These are phyloP conservation scores for Cenopis cana DNA, from an alignment of 2,888 invertebrate species.

Conservation along the genomic window DNA sequence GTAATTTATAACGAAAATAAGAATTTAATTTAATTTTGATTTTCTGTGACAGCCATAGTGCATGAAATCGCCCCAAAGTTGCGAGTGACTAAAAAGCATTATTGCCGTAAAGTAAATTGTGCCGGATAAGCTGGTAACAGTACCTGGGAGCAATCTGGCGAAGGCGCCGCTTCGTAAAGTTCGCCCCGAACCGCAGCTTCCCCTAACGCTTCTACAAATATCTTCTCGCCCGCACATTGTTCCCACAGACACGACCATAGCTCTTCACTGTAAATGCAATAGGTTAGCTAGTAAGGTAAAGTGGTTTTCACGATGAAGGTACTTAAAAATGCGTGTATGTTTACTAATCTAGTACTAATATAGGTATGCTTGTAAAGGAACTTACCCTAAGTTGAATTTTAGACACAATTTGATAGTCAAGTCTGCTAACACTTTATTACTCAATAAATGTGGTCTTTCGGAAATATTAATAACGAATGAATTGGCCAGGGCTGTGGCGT, in stretches of 20 bases:
- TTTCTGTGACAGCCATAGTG: not conserved
- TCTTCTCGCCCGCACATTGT: conserved; percentile 78
- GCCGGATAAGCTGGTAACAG: not conserved
- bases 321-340: too few relatives aligned
- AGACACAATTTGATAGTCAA: conserved; percentile 72
- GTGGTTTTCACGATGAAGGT: too few relatives aligned
- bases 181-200: conserved; percentile 88
- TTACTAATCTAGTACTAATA: too few relatives aligned
- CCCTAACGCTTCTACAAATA: conserved; percentile 86
- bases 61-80: not conserved
- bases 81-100: not conserved
- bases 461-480: conserved; percentile 65
- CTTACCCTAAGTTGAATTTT: conserved; percentile 70
- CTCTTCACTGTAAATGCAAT: conserved; percentile 64
- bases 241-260: conserved; percentile 78
- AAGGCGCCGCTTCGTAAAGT: conserved; percentile 82
- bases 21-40: too few relatives aligned
- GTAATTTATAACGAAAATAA: too few relatives aligned
- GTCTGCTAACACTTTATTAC: conserved; percentile 69
- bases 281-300: not conserved
- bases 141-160: conserved; percentile 78
- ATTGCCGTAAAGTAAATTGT: not conserved
- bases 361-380: not conserved
- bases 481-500: conserved; percentile 61
- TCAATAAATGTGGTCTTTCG: conserved; percentile 68